phyloP scores from a whole-genome alignment of 2,888 invertebrate species.

The Siphlonurus alternatus region DNA sequence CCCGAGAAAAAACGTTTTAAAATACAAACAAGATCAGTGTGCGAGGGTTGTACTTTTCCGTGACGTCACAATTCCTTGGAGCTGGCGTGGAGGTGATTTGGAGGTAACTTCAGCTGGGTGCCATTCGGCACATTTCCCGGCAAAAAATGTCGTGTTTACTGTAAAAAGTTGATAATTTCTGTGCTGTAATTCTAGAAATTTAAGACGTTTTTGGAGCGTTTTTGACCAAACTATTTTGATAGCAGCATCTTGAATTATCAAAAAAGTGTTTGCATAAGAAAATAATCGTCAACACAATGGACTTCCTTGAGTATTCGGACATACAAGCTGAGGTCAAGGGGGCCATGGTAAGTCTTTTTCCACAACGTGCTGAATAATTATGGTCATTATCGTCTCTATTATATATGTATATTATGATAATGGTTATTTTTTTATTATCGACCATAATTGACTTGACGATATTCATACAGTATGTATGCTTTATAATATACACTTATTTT shows the following conservation, averaged over 20 bases:
- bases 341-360: constrained; percentile 51
- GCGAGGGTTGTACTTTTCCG: too few species aligned
- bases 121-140: too few species aligned
- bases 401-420: constrained; percentile 9
- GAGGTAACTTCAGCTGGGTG: too few species aligned
- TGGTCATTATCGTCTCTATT: too few species aligned
- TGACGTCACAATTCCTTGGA: too few species aligned
- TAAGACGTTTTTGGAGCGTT: not conserved
- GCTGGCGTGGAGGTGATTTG: too few species aligned
- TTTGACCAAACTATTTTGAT: not conserved
- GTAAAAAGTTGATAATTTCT: not conserved
- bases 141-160: not conserved
- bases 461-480: constrained; percentile 5
- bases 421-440: not conserved
- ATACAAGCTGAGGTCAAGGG: constrained; percentile 71
- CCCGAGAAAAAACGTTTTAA: too few species aligned
- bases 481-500: constrained; percentile 1
- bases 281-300: constrained; percentile 32
- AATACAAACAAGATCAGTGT: too few species aligned
- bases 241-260: not conserved
- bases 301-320: constrained; percentile 77
- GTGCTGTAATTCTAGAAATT: not conserved
- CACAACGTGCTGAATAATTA: not conserved
- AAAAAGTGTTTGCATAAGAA: not conserved
- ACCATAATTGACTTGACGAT: not conserved